These are phyloP conservation scores for Trimorus sp. DNA, from an alignment of 2,888 invertebrate species.

Conservation along the genomic window DNA sequence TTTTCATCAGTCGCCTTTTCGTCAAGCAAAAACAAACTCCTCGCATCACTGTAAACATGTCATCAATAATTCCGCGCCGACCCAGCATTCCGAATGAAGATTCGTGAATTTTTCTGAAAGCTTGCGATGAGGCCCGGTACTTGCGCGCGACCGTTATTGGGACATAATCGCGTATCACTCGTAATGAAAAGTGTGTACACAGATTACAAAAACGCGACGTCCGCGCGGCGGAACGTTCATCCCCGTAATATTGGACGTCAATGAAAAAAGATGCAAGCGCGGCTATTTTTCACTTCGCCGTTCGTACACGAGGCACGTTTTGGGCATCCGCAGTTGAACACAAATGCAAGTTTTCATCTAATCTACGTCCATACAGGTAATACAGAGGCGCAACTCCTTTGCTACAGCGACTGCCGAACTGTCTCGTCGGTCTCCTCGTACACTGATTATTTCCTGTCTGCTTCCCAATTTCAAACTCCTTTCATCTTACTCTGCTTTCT, in stretches of 20 bases:
- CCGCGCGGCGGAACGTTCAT: slow-evolving; percentile 20
- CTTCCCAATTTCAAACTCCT: slow-evolving; percentile 63
- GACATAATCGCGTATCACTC: too few relatives aligned
- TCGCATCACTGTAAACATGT: too few relatives aligned
- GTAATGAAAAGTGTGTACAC: too few relatives aligned
- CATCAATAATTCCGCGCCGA: too few relatives aligned
- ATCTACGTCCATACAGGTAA: slow-evolving; percentile 56
- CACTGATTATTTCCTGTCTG: slow-evolving; percentile 65
- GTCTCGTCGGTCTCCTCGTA: slow-evolving; percentile 56
- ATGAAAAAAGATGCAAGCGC: slow-evolving; percentile 35
- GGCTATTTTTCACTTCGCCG: slow-evolving; percentile 69
- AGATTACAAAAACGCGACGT: too few relatives aligned
- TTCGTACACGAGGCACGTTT: slow-evolving; percentile 72
- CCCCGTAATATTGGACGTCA: slow-evolving; percentile 15
- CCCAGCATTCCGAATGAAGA: too few relatives aligned
- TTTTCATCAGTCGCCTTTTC: too few relatives aligned
- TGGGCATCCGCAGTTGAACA: slow-evolving; percentile 69
- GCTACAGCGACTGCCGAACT: slow-evolving; percentile 54
- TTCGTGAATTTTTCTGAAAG: too few relatives aligned
- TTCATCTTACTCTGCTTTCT: slow-evolving; percentile 60
- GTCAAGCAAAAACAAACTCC: too few relatives aligned
- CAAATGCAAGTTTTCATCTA: slow-evolving; percentile 59
- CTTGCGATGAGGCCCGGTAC: too few relatives aligned
- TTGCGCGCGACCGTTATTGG: too few relatives aligned
- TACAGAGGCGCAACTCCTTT: slow-evolving; percentile 50